These are phyloP conservation scores for Moxostoma hubbsi DNA, from an alignment of 2,797 vertebrate species.

Conservation along the genomic window DNA sequence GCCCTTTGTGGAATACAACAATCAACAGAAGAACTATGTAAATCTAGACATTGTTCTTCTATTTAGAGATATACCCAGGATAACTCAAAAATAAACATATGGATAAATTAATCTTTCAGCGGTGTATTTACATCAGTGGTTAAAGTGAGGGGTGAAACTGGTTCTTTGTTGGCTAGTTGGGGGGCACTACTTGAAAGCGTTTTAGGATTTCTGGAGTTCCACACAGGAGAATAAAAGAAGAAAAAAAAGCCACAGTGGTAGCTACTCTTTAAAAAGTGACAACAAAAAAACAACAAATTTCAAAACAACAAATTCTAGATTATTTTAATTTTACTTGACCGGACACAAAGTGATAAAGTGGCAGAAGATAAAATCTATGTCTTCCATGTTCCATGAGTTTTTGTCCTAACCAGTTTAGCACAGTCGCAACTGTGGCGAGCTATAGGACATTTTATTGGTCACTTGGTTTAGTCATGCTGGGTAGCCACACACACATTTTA, in stretches of 20 bases:
- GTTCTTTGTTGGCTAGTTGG: neutral
- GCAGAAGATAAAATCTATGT: no score
- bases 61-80: neutral
- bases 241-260: neutral
- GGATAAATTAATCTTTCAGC: slow-evolving; percentile 1
- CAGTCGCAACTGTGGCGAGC: no score
- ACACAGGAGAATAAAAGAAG: neutral
- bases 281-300: no score
- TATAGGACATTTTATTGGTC: no score
- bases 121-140: neutral
- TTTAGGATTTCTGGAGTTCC: neutral
- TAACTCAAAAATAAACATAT: neutral
- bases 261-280: no score
- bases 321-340: no score
- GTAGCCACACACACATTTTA: no score
- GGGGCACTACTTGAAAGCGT: neutral
- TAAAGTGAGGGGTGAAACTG: neutral
- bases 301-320: no score
- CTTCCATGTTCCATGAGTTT: no score
- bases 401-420: no score
- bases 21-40: slow-evolving; percentile 16
- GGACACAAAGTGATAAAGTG: no score
- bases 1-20: slow-evolving; percentile 38
- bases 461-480: no score
- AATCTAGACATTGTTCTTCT: neutral